These are phyloP conservation scores for Hipposideros armiger DNA, from an alignment of 2,113 vertebrate genomes.

Conservation along the genomic window DNA sequence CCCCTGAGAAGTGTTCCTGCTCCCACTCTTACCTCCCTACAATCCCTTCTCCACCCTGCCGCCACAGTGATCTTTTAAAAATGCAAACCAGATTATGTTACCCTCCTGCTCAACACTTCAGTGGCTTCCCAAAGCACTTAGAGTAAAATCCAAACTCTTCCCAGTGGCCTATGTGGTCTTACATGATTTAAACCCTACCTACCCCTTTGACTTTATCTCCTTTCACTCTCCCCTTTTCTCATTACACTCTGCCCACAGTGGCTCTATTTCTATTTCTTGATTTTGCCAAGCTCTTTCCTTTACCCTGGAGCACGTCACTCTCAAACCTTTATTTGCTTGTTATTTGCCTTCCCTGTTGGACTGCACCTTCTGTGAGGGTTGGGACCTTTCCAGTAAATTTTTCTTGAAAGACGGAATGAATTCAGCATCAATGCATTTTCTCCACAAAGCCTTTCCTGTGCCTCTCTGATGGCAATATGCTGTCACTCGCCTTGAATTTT, in stretches of 20 bases:
- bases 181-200: neutral
- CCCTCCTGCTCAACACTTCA: neutral
- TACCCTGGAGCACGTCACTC: neutral
- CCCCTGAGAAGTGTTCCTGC: neutral
- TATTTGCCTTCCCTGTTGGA: neutral
- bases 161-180: slow-evolving; percentile 4
- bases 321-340: slow-evolving; percentile 34
- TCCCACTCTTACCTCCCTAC: neutral
- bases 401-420: slow-evolving; percentile 61
- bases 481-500: slow-evolving; percentile 49
- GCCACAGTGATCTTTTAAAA: slow-evolving; percentile 38
- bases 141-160: slow-evolving; percentile 46
- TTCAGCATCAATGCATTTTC: slow-evolving; percentile 52
- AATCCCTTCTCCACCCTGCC: neutral
- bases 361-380: neutral
- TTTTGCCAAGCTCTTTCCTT: slow-evolving; percentile 3
- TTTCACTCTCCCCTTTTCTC: neutral
- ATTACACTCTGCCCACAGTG: neutral
- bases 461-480: slow-evolving; percentile 8
- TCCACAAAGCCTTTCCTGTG: slow-evolving; percentile 39
- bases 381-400: neutral
- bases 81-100: slow-evolving; percentile 41
- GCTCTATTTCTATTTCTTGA: neutral
- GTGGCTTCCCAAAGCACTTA: slow-evolving; percentile 32
- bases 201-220: slow-evolving; percentile 7